Evolutionary conservation across 2,888 invertebrate genomes (phyloP).

Genomic region (Phalangium opilio): DNA sequence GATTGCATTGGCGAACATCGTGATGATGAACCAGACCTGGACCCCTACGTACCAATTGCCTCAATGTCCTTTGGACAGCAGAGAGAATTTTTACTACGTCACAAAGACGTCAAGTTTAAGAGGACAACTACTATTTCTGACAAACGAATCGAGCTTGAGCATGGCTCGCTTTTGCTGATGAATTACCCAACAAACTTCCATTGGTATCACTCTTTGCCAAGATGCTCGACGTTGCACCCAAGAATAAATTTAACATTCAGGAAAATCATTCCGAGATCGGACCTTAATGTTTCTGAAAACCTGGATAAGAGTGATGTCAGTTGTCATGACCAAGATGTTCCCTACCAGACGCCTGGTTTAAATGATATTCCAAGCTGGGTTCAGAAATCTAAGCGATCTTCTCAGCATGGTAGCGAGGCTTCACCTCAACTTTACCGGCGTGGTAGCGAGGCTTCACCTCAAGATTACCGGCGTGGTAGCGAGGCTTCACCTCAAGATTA

Average conservation of each 20-base stretch:
- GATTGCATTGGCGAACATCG: conserved; percentile 56
- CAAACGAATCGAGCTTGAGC: conserved; percentile 34
- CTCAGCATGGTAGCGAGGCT: too few relatives aligned
- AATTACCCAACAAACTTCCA: conserved; percentile 50
- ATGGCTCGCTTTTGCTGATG: conserved; percentile 52
- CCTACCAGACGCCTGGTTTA: too few relatives aligned
- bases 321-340: too few relatives aligned
- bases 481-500: too few relatives aligned
- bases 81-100: conserved; percentile 48
- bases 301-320: too few relatives aligned
- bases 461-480: too few relatives aligned
- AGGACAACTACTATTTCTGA: not conserved
- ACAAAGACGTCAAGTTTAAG: conserved; percentile 40
- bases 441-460: too few relatives aligned
- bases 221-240: conserved; percentile 40
- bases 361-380: too few relatives aligned
- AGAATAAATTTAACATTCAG: conserved; percentile 52
- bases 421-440: too few relatives aligned
- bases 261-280: conserved; percentile 8
- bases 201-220: conserved; percentile 55
- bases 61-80: conserved; percentile 49
- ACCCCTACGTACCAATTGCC: conserved; percentile 45
- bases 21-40: conserved; percentile 52
- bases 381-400: too few relatives aligned
- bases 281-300: not conserved